These are phyloP conservation scores for Erinaceus europaeus DNA, from an alignment of 2,113 vertebrate genomes.

Conservation along the genomic window DNA sequence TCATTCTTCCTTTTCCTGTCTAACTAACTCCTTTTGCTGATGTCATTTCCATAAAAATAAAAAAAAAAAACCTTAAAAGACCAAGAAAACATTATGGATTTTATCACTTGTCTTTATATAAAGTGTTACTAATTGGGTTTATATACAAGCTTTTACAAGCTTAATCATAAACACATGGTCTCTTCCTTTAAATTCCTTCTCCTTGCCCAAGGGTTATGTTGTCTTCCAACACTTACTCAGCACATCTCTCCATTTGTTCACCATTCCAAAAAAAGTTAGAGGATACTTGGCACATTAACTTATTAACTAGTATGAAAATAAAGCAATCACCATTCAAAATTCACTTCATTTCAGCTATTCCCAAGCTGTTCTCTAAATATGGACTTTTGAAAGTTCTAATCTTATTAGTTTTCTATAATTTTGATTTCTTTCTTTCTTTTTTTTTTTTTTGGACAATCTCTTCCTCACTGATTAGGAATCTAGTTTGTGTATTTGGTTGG, in stretches of 20 bases:
- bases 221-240: constrained; percentile 55
- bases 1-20: neutral
- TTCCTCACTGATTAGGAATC: neutral
- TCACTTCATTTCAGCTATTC: neutral
- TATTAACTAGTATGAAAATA: constrained; percentile 29
- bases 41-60: constrained; percentile 28
- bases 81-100: constrained; percentile 13
- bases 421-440: neutral
- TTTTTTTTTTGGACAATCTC: too few species aligned
- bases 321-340: constrained; percentile 23
- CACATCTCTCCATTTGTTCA: constrained; percentile 42
- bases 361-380: neutral
- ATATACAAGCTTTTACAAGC: neutral
- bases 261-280: constrained; percentile 35
- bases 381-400: neutral
- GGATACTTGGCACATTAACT: constrained; percentile 15
- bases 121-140: constrained; percentile 39
- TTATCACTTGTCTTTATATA: constrained; percentile 9
- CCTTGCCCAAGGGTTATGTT: constrained; percentile 16
- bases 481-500: too few species aligned
- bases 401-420: neutral
- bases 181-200: constrained; percentile 40
- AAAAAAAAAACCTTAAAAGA: constrained; percentile 37
- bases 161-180: constrained; percentile 41
- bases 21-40: constrained; percentile 8